A percentile compares a stretch with the other conserved stretches of the same genome.
Conservation (phyloP, 2,113 vertebrate species). For the Bufo bufo region DNA sequence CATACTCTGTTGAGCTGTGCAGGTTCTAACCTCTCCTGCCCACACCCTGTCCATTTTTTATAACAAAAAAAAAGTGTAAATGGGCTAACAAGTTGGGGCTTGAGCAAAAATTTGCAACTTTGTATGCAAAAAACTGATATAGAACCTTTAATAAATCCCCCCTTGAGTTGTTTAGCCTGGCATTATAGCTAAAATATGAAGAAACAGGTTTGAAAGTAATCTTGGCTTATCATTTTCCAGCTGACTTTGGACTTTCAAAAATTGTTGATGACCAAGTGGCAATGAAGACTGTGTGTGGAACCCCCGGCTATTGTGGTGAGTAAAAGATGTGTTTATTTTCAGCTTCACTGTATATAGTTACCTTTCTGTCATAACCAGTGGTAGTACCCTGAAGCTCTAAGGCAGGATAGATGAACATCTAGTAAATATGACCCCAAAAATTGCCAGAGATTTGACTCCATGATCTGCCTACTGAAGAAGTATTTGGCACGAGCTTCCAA, state of each 20-base stretch:
- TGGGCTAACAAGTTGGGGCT: too few species aligned
- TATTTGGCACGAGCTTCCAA: background rate
- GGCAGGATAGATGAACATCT: background rate
- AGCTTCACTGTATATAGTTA: background rate
- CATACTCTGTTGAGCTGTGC: background rate
- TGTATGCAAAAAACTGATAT: too few species aligned
- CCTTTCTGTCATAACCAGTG: too few species aligned
- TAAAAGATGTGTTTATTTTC: background rate
- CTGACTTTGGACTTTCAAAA: constrained; percentile 89
- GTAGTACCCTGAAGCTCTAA: too few species aligned
- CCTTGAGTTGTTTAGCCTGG: background rate
- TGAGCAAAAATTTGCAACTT: too few species aligned
- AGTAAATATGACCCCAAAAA: background rate
- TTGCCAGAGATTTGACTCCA: background rate
- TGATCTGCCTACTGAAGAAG: background rate
- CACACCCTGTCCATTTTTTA: too few species aligned
- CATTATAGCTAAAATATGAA: background rate
- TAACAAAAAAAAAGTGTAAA: too few species aligned
- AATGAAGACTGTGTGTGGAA: constrained; percentile 89
- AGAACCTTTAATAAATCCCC: too few species aligned
- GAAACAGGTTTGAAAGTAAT: background rate
- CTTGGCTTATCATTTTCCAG: constrained; percentile 64
- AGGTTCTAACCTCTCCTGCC: too few species aligned
- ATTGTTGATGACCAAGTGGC: constrained; percentile 86
- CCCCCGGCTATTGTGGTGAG: constrained; percentile 87